Percentiles rank a stretch among this genome's conserved stretches.
phyloP scores from a whole-genome alignment of 2,888 invertebrate genomes.

The Zeuzera pyrina region DNA sequence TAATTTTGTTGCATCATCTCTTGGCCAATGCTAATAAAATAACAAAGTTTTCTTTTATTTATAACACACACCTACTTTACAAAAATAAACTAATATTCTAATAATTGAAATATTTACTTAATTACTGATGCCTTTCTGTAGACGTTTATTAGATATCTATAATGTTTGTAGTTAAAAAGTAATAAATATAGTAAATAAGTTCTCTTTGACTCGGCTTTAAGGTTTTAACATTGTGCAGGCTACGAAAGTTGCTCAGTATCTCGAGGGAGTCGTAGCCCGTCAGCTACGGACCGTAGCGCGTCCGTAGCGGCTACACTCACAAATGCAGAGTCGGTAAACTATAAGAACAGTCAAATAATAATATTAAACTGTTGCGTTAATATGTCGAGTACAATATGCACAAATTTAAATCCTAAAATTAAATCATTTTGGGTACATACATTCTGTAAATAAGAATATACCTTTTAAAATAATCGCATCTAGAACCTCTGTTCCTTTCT shows the following conservation, averaged over 20 bases:
- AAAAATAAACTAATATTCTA: no score
- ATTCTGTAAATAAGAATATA: no score
- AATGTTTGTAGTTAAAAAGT: conserved; percentile 21
- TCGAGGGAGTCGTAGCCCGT: conserved; percentile 54
- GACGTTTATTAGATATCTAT: no score
- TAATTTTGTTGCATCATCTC: background rate
- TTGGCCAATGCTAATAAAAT: background rate
- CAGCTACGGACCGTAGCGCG: conserved; percentile 56
- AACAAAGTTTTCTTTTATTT: no score
- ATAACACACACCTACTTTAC: no score
- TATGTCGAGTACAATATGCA: background rate
- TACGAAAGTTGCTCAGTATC: conserved; percentile 38
- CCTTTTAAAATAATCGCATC: no score
- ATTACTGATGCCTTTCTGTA: no score
- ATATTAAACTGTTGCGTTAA: background rate
- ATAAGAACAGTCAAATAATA: background rate
- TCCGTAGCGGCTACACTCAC: conserved; percentile 49
- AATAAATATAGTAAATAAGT: conserved; percentile 47
- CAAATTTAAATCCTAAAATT: background rate
- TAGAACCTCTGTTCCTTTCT: background rate
- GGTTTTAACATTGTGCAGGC: conserved; percentile 46
- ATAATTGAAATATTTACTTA: no score
- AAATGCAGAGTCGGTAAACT: conserved; percentile 33
- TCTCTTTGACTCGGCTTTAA: conserved; percentile 41
- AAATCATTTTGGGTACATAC: no score